These are phyloP conservation scores for Phymatocera aterrima DNA, from an alignment of 2,888 invertebrate species.

Conservation along the genomic window DNA sequence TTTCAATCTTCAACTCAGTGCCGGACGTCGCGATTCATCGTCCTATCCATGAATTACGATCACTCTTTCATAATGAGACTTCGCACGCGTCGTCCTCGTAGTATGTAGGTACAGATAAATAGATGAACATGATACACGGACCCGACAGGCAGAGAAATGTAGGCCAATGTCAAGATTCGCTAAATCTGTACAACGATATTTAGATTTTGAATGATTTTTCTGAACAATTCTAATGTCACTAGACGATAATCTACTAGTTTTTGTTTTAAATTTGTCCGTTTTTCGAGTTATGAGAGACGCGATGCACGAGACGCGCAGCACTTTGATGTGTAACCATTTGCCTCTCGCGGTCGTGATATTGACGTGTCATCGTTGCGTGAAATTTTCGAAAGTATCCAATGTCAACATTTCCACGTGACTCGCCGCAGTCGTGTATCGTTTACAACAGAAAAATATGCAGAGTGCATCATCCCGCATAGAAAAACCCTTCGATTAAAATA, in stretches of 20 bases:
- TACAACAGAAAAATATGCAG: background rate
- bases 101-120: background rate
- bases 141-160: background rate
- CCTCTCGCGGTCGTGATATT: slow-evolving; percentile 8
- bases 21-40: slow-evolving; percentile 2
- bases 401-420: slow-evolving; percentile 39
- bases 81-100: background rate
- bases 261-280: background rate
- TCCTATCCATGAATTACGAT: background rate
- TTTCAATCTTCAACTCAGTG: too few relatives aligned
- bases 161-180: slow-evolving; percentile 31
- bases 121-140: background rate
- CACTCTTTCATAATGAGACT: background rate
- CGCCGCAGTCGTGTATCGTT: background rate
- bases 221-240: background rate
- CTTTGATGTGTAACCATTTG: slow-evolving; percentile 33
- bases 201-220: background rate
- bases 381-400: slow-evolving; percentile 31
- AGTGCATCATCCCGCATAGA: background rate
- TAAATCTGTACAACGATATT: background rate
- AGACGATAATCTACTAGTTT: background rate
- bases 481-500: background rate
- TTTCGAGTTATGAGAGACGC: slow-evolving; percentile 14
- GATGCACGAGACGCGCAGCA: background rate
- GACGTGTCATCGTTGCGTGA: slow-evolving; percentile 43